Evolutionary conservation across 2,888 invertebrate genomes (phyloP), one percentile per base, ranked within the genome.

Genomic region (Drosophila heteroneura): DNA sequence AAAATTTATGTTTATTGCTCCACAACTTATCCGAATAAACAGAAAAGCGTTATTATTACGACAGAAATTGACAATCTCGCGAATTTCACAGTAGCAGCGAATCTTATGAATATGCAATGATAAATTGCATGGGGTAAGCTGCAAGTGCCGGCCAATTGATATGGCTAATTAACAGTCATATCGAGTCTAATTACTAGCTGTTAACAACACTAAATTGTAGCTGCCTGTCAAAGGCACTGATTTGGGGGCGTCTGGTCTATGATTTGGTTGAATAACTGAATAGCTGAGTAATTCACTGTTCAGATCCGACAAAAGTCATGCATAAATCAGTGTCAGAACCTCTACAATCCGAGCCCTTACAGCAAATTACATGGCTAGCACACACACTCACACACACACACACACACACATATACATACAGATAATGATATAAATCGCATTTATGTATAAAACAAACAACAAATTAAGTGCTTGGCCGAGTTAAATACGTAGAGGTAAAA

Each of bases 181-280:
- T 86, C 74, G 81, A 69, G 82, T 57, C 84, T 89, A 86, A 86
- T 86, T 86, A 86, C 87, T 65, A 89, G 86, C 89, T 86, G 85
- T 86, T 86, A 86, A 86, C 89, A 86, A 76, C 84, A 76, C 75
- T 86, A 84, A 82, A 82, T 84, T 73, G 89, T 70, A 70, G 63
- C 72, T 53, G 68, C 41, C 79, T 85, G 83, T 85, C 83, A 84
- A 65, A 77, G 78, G 74, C 68, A 58, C 53, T 56, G 37, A 70
- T 66, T 60, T 60, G 70, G 53, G 44, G 63, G 60, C 60, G 66
- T 60, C 57, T 56, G 41, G 61, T 37, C 68, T 76, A 63, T 68
- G 63, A 71, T 72, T 78, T 70, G 66, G 51, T 74, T 74, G 71
- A 62, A 72, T 81, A 72, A 70, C 73, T 59, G 26, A 68, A 56